Evolutionary conservation across 2,888 invertebrate genomes (phyloP), one percentile per base, ranked within the genome.

Genomic region (Caenorhabditis sp.): DNA sequence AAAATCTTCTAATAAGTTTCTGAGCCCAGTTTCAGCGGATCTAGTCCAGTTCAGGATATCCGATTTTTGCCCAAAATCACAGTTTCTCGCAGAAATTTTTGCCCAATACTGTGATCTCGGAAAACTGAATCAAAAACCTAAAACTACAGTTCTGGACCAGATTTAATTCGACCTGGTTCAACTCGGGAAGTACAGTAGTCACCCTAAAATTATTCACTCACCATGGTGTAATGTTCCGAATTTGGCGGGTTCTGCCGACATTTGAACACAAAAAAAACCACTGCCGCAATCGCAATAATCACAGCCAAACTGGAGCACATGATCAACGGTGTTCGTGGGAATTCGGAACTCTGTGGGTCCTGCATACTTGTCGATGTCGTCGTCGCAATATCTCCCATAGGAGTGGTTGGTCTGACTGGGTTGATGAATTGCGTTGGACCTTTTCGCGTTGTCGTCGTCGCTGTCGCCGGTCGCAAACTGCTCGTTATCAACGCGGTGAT

Each of bases 351-450:
- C 12, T 74, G 64, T 31, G 70, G 63, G 20, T 81, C 82, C 77
- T 81, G 83, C 70, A 80, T 79, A 31, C 10, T 31, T 26, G 83
- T 83, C 8, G 17, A 5, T 43, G 12, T 3, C 5, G 80, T 83
- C 3, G 83, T 80, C n/a, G 75, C 56, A 25, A 76, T 67, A 49
- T 76, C 79, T 63, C 84, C 83, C 83, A 85, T 84, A 60, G 85
- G 85, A 64, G 85, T 85, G 20, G 85, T 85, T 17, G 85, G 85
- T 26, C 85, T 75, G 10, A 85, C 85, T 27, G 85, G 83, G 66
- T 43, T 10, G 14, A 43, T 43, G 14, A 43, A 43, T 3, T 10
- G 76, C 53, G 78, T 73, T 59, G 80, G 72, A 4, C 31, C 31
- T 61, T 77, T 80, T 54, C 70, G 67, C 17, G 59, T 59, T 31